Evolutionary conservation across 1,140 invertebrate genomes (phyloP), one percentile per base, ranked within the genome.

Genomic region (Zaprionus davidi): DNA sequence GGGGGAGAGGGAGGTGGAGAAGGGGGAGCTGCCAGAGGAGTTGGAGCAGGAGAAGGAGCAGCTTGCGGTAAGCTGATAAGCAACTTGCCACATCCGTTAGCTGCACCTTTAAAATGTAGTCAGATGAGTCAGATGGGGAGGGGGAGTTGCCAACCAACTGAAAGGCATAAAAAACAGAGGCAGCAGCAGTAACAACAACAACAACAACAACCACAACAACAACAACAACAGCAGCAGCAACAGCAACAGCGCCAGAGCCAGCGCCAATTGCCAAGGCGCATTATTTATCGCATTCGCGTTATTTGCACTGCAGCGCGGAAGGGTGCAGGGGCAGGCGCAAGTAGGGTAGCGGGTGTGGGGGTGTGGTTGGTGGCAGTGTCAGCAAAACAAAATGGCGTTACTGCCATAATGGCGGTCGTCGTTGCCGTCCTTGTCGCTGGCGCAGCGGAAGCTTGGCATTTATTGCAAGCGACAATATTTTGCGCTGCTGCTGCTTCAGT

Each of bases 381-480:
- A 17, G 62, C 78, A 78, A 80, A 80, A 80, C 70, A 80, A 86
- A 86, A 86, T 86, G 83, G 83, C 71, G 82, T 77, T 82, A 68
- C 70, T 68, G 75, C 78, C 79, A 79, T 81, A 82, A 86, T 86
- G 79, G 79, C 82, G 79, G 76, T 76, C 75, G 44, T 68, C 74
- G 67, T n/a, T 51, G 76, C 22, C 59, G 73, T 71, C 57, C 55
- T 65, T 73, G 72, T 77, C 69, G 67, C 57, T 81, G 84, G 82
- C 84, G 84, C 84, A 87, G 78, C 84, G 84, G 84, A 88, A 81
- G 84, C 81, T 88, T 88, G 84, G 80, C 84, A 88, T 88, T 88
- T 88, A 88, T 88, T 88, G 81, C 84, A 81, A 79, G 84, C 84
- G 84, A 84, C 84, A 88, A 88, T 88, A 87, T 88, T 88, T 88